Conservation (phyloP, 2,888 invertebrate genomes). For the Drosophila subquinaria region DNA sequence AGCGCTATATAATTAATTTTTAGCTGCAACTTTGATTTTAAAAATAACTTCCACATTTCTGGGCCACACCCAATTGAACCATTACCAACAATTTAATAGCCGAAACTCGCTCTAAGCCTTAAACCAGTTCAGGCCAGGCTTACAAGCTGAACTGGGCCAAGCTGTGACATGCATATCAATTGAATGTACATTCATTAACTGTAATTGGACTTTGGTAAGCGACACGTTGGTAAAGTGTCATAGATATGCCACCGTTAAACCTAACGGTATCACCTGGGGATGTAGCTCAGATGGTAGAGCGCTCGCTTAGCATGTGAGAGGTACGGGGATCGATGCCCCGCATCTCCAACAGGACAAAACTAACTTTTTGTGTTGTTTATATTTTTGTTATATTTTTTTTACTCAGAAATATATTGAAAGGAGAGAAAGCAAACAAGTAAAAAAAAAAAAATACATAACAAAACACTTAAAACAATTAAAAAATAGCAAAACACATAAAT, state of each 20-base stretch:
- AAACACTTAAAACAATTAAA: conserved; percentile 85
- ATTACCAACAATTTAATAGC: not conserved
- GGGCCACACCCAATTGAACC: conserved; percentile 14
- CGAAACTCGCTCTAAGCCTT: conserved; percentile 29
- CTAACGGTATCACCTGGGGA: conserved; percentile 69
- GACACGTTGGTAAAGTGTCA: conserved; percentile 4
- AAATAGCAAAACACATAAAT: conserved; percentile 83
- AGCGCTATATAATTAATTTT: not conserved
- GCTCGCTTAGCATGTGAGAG: conserved; percentile 86
- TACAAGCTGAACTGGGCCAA: conserved; percentile 30
- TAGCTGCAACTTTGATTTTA: not conserved
- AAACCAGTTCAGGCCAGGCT: conserved; percentile 65
- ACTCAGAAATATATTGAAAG: conserved; percentile 4
- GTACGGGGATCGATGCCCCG: conserved; percentile 86
- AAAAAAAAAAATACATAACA: conserved; percentile 49
- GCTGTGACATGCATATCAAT: conserved; percentile 56
- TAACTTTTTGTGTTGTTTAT: conserved; percentile 23
- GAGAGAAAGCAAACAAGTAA: not conserved
- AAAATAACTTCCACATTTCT: not conserved
- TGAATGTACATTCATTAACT: conserved; percentile 31
- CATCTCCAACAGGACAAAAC: conserved; percentile 79
- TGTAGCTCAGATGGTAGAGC: conserved; percentile 86
- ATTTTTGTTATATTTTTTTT: conserved; percentile 15
- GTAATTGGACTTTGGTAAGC: conserved; percentile 40
- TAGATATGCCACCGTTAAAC: conserved; percentile 31